A percentile compares a stretch with the other conserved stretches of the same genome.
Conservation (phyloP, 2,888 invertebrate species). For the Hypena proboscidalis region DNA sequence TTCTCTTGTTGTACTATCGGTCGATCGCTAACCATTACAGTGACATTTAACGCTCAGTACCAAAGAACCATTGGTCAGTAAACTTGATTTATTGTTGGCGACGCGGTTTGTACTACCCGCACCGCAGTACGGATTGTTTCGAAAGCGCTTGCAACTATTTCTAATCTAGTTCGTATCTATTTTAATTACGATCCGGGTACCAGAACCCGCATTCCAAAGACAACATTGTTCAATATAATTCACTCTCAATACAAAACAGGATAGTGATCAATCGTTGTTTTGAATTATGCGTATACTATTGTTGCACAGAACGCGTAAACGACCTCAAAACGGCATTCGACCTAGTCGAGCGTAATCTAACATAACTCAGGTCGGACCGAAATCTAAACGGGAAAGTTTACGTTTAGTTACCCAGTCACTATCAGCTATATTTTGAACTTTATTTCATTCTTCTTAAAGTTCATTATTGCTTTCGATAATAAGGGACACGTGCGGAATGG, state of each 20-base stretch:
- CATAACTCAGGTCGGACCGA: slow-evolving; percentile 77
- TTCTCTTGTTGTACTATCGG: slow-evolving; percentile 39
- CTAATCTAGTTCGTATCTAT: slow-evolving; percentile 71
- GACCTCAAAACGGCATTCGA: slow-evolving; percentile 84
- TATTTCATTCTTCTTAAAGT: slow-evolving; percentile 49
- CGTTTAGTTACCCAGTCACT: slow-evolving; percentile 61
- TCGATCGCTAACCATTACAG: slow-evolving; percentile 45
- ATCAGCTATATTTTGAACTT: slow-evolving; percentile 41
- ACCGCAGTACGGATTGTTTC: slow-evolving; percentile 56
- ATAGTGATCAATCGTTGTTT: slow-evolving; percentile 10
- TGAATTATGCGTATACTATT: slow-evolving; percentile 24
- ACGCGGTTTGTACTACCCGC: slow-evolving; percentile 39
- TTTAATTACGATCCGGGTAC: slow-evolving; percentile 62
- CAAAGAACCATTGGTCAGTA: slow-evolving; percentile 55
- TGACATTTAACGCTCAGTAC: slow-evolving; percentile 24
- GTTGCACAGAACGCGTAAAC: slow-evolving; percentile 66
- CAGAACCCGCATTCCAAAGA: slow-evolving; percentile 57
- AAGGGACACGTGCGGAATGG: slow-evolving; percentile 81
- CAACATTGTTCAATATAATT: slow-evolving; percentile 53
- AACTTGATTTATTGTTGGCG: slow-evolving; percentile 49
- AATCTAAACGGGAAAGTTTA: slow-evolving; percentile 82
- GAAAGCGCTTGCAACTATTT: slow-evolving; percentile 69
- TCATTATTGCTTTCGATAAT: slow-evolving; percentile 53
- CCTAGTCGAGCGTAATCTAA: slow-evolving; percentile 82
- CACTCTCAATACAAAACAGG: slow-evolving; percentile 1